phyloP scores from a whole-genome alignment of 2,888 invertebrate species.

The Halocaridina rubra region DNA sequence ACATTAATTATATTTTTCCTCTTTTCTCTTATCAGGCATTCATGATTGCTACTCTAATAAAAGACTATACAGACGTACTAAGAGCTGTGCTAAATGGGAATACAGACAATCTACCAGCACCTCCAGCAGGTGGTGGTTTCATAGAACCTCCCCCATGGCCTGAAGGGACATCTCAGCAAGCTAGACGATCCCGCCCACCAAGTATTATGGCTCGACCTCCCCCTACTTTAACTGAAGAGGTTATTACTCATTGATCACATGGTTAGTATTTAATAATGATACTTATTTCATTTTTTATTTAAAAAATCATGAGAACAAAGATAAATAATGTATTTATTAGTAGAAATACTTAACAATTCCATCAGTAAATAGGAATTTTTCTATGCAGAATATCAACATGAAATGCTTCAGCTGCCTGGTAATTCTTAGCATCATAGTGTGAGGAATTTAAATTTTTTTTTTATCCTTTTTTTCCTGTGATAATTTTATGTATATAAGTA shows the following conservation, averaged over 20 bases:
- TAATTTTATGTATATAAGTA: too few relatives aligned
- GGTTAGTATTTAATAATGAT: neutral
- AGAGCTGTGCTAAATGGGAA: slow-evolving; percentile 16
- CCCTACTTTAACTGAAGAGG: slow-evolving; percentile 47
- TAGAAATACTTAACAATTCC: too few relatives aligned
- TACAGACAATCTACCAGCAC: slow-evolving; percentile 40
- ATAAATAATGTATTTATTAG: too few relatives aligned
- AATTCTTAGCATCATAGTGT: too few relatives aligned
- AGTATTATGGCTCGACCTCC: slow-evolving; percentile 45
- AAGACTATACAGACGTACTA: slow-evolving; percentile 84
- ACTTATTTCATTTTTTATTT: too few relatives aligned
- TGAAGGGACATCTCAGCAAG: slow-evolving; percentile 3
- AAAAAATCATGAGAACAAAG: too few relatives aligned
- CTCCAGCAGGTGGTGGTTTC: too few relatives aligned
- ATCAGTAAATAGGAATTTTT: too few relatives aligned
- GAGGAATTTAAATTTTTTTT: too few relatives aligned
- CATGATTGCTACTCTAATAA: slow-evolving; percentile 91
- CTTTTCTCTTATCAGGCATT: slow-evolving; percentile 77
- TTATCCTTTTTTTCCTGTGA: too few relatives aligned
- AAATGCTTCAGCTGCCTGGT: too few relatives aligned
- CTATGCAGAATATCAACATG: too few relatives aligned
- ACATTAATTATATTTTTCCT: neutral
- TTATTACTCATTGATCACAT: slow-evolving; percentile 39
- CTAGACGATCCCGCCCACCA: slow-evolving; percentile 21
- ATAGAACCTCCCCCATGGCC: slow-evolving; percentile 25